Evolutionary conservation across 2,888 invertebrate species (phyloP).

Genomic region (Ectropis crepuscularia): DNA sequence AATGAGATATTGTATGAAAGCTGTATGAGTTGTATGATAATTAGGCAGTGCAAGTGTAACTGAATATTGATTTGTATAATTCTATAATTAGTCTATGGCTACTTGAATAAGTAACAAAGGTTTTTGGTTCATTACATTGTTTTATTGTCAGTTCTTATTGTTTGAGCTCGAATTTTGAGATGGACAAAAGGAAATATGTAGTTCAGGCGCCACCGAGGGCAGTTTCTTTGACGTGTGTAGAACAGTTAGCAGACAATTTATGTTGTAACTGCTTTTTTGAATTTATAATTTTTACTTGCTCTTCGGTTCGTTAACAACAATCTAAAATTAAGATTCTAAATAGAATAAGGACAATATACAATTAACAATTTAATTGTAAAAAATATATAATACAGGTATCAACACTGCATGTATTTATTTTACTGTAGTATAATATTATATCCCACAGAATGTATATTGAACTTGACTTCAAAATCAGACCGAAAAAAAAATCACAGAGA

Average conservation of each 20-base stretch:
- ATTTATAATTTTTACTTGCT: too few relatives aligned
- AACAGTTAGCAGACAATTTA: not conserved
- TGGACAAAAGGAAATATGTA: slow-evolving; percentile 5
- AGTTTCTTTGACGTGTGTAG: not conserved
- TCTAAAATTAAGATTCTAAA: too few relatives aligned
- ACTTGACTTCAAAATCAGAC: too few relatives aligned
- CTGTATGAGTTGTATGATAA: slow-evolving; percentile 28
- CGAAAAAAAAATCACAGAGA: not conserved
- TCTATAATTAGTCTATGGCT: slow-evolving; percentile 28
- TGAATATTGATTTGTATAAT: slow-evolving; percentile 36
- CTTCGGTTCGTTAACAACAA: too few relatives aligned
- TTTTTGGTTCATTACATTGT: slow-evolving; percentile 25
- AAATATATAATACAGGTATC: too few relatives aligned
- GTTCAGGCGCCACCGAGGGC: slow-evolving; percentile 14
- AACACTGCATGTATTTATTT: too few relatives aligned
- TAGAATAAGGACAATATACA: too few relatives aligned
- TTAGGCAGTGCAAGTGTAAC: slow-evolving; percentile 26
- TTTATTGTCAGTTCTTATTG: slow-evolving; percentile 17
- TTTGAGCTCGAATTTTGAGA: slow-evolving; percentile 8
- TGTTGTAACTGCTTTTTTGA: too few relatives aligned
- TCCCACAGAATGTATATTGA: too few relatives aligned
- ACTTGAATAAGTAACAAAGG: slow-evolving; percentile 31
- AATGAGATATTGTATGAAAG: slow-evolving; percentile 40
- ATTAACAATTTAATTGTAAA: too few relatives aligned
- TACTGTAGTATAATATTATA: too few relatives aligned